Evolutionary conservation across 2,797 vertebrate genomes (phyloP).

Genomic region (Miichthys miiuy): DNA sequence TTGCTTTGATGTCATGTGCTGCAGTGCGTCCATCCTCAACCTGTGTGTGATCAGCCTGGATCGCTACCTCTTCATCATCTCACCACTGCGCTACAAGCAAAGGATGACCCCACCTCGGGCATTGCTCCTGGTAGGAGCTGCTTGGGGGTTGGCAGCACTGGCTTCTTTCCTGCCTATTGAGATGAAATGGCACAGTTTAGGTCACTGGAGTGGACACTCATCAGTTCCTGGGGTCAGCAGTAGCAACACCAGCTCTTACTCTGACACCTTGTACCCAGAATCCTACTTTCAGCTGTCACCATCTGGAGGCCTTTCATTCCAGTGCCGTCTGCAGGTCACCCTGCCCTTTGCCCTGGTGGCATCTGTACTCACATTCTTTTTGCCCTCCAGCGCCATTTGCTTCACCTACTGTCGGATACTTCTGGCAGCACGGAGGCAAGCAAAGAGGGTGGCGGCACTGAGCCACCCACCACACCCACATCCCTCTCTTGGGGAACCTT

Average conservation of each 20-base stretch:
- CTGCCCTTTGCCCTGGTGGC: constrained; percentile 95
- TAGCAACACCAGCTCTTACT: constrained; percentile 68
- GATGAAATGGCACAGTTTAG: constrained; percentile 95
- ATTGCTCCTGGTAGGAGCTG: constrained; percentile 89
- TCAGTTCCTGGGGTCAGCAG: constrained; percentile 39
- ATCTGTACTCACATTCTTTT: constrained; percentile 95
- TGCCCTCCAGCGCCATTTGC: constrained; percentile 94
- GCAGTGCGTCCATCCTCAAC: constrained; percentile 98
- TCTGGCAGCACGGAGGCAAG: constrained; percentile 92
- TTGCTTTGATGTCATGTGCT: constrained; percentile 98
- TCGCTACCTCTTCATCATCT: constrained; percentile 97
- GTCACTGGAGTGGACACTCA: constrained; percentile 64
- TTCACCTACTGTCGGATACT: constrained; percentile 98
- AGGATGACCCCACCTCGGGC: constrained; percentile 93
- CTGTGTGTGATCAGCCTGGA: constrained; percentile 97
- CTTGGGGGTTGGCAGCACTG: constrained; percentile 92
- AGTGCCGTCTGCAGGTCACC: constrained; percentile 93
- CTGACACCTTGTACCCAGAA: constrained; percentile 71
- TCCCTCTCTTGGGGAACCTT: constrained; percentile 82
- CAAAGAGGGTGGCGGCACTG: constrained; percentile 92
- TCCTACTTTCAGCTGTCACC: constrained; percentile 80
- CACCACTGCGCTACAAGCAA: constrained; percentile 95
- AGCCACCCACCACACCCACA: constrained; percentile 84
- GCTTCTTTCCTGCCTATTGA: constrained; percentile 96
- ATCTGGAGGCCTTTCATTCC: constrained; percentile 76